Evolutionary conservation across 2,797 vertebrate species (phyloP).

Genomic region (Spea hammondii): DNA sequence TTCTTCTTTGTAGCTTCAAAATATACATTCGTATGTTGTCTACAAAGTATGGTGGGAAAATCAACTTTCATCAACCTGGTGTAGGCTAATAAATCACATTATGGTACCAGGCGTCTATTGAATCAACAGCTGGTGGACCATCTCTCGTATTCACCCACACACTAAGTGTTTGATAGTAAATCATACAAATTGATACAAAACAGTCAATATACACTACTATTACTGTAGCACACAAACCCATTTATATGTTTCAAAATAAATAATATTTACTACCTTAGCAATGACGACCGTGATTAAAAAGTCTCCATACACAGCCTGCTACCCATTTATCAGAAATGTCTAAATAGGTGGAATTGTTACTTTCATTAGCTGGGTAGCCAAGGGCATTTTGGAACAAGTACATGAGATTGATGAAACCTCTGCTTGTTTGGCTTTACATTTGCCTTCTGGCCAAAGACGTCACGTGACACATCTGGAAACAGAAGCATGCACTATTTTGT

Average conservation of each 20-base stretch:
- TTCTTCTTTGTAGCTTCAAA: too few relatives aligned
- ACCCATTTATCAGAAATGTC: conserved; percentile 41
- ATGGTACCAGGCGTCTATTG: too few relatives aligned
- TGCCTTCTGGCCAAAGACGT: conserved; percentile 18
- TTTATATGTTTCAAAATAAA: not conserved
- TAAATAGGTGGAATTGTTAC: conserved; percentile 44
- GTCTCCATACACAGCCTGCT: conserved; percentile 21
- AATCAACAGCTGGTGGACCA: too few relatives aligned
- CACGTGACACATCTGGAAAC: conserved; percentile 38
- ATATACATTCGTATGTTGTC: too few relatives aligned
- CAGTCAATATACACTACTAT: too few relatives aligned
- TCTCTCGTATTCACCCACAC: too few relatives aligned
- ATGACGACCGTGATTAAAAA: conserved; percentile 4
- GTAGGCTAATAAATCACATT: too few relatives aligned
- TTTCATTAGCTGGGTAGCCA: conserved; percentile 28
- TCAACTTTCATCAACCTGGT: too few relatives aligned
- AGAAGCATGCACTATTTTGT: not conserved
- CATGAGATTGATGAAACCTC: conserved; percentile 40
- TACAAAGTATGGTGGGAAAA: too few relatives aligned
- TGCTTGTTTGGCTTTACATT: conserved; percentile 33
- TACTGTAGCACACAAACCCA: too few relatives aligned
- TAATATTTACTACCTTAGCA: not conserved
- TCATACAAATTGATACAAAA: too few relatives aligned
- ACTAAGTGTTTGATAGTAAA: too few relatives aligned
- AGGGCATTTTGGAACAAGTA: conserved; percentile 29